Conservation (phyloP, 2,797 vertebrate genomes). For the Dendrocincla fuliginosa region DNA sequence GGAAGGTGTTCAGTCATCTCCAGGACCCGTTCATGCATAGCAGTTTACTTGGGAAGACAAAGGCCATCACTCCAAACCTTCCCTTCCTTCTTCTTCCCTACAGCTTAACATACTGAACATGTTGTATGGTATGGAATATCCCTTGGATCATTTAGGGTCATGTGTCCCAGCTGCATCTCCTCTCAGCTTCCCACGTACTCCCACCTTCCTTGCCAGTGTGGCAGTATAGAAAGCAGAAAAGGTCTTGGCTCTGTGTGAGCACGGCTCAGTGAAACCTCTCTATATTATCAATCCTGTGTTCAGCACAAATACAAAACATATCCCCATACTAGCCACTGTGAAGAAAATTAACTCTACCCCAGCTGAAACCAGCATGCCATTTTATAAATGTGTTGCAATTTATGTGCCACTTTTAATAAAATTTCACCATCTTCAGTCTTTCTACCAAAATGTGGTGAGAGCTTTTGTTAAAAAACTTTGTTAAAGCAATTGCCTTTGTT, state of each 20-base stretch:
- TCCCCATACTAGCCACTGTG: not conserved
- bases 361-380: not conserved
- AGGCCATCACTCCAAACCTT: not conserved
- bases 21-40: not conserved
- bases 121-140: not conserved
- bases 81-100: not conserved
- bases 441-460: not conserved
- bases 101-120: not conserved
- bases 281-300: not conserved
- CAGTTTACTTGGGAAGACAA: not conserved
- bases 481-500: not conserved
- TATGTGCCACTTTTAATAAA: not conserved
- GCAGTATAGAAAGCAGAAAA: not conserved
- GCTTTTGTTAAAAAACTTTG: not conserved
- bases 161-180: not conserved
- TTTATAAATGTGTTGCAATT: not conserved
- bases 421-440: not conserved
- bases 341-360: not conserved
- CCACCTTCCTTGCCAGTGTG: not conserved
- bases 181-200: not conserved
- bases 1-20: not conserved
- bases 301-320: not conserved
- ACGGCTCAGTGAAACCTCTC: not conserved
- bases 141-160: not conserved
- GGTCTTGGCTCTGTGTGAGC: not conserved